phyloP scores from a whole-genome alignment of 2,888 invertebrate genomes.

The Lomographa bimaculata region DNA sequence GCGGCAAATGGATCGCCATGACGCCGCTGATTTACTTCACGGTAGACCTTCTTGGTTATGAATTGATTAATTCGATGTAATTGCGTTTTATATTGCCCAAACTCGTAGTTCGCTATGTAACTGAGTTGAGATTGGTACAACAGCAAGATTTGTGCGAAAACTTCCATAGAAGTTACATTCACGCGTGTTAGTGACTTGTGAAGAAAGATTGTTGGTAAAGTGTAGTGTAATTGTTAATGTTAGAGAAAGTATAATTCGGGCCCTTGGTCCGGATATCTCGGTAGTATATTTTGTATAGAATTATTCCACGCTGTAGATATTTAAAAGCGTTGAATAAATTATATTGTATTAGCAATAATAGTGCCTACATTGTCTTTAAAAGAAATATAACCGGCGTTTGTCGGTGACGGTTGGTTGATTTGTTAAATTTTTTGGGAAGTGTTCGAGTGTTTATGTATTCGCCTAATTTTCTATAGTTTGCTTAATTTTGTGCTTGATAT shows the following conservation, averaged over 20 bases:
- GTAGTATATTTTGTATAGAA: constrained; percentile 81
- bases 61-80: constrained; percentile 41
- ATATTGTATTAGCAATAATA: constrained; percentile 79
- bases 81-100: neutral
- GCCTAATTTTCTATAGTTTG: constrained; percentile 48
- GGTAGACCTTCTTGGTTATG: constrained; percentile 78
- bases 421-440: constrained; percentile 69
- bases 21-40: constrained; percentile 72
- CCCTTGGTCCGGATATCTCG: constrained; percentile 70
- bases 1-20: constrained; percentile 73
- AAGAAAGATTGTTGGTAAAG: constrained; percentile 52
- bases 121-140: too few relatives aligned
- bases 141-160: too few relatives aligned
- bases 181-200: constrained; percentile 23
- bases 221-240: constrained; percentile 74
- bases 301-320: constrained; percentile 77
- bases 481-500: constrained; percentile 47
- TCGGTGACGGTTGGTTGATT: constrained; percentile 67
- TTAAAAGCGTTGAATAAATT: constrained; percentile 64
- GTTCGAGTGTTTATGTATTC: constrained; percentile 70
- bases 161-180: too few relatives aligned
- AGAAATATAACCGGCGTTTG: constrained; percentile 61
- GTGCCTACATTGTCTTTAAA: constrained; percentile 80
- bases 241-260: constrained; percentile 69
- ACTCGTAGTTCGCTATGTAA: neutral